These are phyloP conservation scores for Calameuta pallipes DNA, from an alignment of 2,888 invertebrate species.

Conservation along the genomic window DNA sequence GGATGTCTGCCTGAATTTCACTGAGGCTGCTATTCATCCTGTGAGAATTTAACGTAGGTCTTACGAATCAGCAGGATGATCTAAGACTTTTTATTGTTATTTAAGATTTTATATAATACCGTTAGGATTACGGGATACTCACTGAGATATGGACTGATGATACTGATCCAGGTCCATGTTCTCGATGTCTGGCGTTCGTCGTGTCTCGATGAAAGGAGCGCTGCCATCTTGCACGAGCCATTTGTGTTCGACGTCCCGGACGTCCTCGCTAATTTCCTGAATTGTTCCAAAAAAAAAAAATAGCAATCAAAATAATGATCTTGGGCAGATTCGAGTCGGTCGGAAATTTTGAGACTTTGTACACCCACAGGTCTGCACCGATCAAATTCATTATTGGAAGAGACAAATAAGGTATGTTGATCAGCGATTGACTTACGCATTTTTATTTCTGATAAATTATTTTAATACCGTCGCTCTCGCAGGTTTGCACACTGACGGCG, in stretches of 20 bases:
- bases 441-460: background rate
- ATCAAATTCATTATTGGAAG: too few species aligned
- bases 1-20: conserved; percentile 94
- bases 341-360: too few species aligned
- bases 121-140: conserved; percentile 61
- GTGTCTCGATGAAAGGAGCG: conserved; percentile 73
- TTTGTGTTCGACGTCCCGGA: conserved; percentile 72
- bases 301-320: background rate
- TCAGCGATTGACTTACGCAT: too few species aligned
- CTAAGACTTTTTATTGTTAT: conserved; percentile 5
- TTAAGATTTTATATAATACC: conserved; percentile 3
- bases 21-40: conserved; percentile 94
- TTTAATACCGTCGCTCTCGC: conserved; percentile 20
- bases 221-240: conserved; percentile 73
- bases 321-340: too few species aligned
- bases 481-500: conserved; percentile 15
- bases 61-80: conserved; percentile 14
- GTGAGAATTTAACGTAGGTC: conserved; percentile 40
- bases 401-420: too few species aligned
- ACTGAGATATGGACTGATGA: conserved; percentile 85
- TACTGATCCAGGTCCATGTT: conserved; percentile 86
- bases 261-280: conserved; percentile 73
- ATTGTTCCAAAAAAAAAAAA: conserved; percentile 22
- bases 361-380: too few species aligned
- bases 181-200: conserved; percentile 81